Conservation (phyloP, 2,113 vertebrate genomes). For the Tauraco erythrolophus region DNA sequence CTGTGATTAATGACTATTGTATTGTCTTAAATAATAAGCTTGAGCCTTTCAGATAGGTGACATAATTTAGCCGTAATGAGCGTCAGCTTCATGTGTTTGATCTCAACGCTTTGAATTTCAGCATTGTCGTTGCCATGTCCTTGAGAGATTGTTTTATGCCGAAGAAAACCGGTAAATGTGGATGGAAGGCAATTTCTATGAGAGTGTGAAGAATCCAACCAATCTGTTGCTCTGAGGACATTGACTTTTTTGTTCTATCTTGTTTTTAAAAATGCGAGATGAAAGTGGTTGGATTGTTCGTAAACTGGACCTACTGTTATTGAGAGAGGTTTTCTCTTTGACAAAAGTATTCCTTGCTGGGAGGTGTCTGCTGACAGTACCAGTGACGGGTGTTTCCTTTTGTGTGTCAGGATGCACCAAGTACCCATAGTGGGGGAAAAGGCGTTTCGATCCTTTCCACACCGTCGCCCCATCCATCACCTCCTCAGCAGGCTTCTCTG, state of each 20-base stretch:
- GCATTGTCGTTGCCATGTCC: constrained; percentile 5
- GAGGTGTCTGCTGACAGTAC: background rate
- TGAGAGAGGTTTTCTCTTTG: background rate
- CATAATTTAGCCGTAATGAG: constrained; percentile 33
- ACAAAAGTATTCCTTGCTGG: background rate
- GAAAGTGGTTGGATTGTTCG: background rate
- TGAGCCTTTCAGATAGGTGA: constrained; percentile 30
- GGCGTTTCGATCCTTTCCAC: background rate
- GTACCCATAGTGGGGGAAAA: background rate
- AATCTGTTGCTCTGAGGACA: background rate
- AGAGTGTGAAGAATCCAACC: constrained; percentile 14
- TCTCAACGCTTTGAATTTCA: constrained; percentile 30
- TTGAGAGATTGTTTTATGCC: constrained; percentile 38
- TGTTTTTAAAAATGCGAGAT: background rate
- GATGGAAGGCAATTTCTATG: background rate
- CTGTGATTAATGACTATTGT: constrained; percentile 56
- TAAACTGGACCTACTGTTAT: background rate
- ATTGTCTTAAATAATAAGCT: constrained; percentile 55
- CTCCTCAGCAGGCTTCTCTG: constrained; percentile 1
- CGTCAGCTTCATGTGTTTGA: constrained; percentile 29
- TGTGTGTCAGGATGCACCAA: background rate
- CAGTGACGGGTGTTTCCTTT: background rate
- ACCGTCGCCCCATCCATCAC: accelerated
- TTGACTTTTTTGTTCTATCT: background rate
- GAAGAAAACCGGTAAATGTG: background rate